phyloP scores from a whole-genome alignment of 1,140 invertebrate genomes.

The Halyomorpha halys region DNA sequence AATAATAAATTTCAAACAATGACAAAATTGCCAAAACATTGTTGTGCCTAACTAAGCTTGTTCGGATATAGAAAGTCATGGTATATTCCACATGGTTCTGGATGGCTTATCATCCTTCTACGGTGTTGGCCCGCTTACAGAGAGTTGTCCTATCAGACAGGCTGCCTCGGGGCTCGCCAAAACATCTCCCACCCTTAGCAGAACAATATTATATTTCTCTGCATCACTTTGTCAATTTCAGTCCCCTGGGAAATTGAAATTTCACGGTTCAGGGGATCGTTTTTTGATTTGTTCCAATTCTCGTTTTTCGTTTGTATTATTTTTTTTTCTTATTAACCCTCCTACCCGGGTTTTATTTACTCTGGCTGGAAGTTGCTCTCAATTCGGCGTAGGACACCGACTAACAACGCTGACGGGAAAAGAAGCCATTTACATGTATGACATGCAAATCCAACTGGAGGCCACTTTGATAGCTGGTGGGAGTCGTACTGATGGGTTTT shows the following conservation, averaged over 20 bases:
- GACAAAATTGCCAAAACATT: too few relatives aligned
- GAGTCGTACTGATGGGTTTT: conserved; percentile 2
- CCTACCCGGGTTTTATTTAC: background rate
- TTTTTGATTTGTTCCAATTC: conserved; percentile 8
- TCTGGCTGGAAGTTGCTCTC: background rate
- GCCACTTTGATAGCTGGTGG: conserved; percentile 6
- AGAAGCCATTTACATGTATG: conserved; percentile 19
- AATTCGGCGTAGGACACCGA: background rate
- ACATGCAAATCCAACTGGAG: conserved; percentile 8
- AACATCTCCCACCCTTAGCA: background rate
- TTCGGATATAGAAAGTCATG: too few relatives aligned
- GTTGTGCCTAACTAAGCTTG: too few relatives aligned
- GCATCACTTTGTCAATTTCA: conserved; percentile 5
- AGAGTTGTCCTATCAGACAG: background rate
- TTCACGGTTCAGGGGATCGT: conserved; percentile 7
- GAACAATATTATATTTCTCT: background rate
- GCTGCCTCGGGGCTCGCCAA: background rate
- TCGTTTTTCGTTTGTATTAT: background rate
- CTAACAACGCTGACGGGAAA: background rate
- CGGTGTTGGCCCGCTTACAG: background rate
- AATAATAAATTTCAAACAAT: too few relatives aligned
- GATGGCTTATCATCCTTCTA: background rate
- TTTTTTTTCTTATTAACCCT: conserved; percentile 1
- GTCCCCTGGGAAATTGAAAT: conserved; percentile 13
- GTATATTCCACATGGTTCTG: too few relatives aligned